These are phyloP conservation scores for Eilema depressum DNA, from an alignment of 2,888 invertebrate genomes.

Conservation along the genomic window DNA sequence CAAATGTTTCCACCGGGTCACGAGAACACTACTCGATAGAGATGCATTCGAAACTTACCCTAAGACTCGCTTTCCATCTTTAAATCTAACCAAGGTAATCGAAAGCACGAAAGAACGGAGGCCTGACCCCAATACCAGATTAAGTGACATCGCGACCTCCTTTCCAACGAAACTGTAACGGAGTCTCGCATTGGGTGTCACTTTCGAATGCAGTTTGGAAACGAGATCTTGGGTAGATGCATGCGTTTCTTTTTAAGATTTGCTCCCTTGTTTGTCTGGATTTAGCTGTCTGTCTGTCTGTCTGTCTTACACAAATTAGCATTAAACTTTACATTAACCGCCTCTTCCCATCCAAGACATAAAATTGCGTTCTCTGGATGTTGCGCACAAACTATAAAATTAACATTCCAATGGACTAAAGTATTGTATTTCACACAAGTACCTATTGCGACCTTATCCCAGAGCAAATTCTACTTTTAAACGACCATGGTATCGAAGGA, in stretches of 20 bases:
- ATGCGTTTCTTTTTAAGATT: neutral
- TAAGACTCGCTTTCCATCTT: neutral
- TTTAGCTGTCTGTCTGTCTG: neutral
- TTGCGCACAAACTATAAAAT: too few relatives aligned
- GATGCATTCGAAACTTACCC: neutral
- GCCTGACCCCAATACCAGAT: slow-evolving; percentile 32
- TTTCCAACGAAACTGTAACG: slow-evolving; percentile 24
- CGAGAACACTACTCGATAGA: neutral
- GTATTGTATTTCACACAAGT: too few relatives aligned
- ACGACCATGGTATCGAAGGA: too few relatives aligned
- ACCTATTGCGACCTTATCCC: too few relatives aligned
- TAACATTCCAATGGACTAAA: too few relatives aligned
- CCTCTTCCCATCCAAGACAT: too few relatives aligned
- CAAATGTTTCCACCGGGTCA: neutral
- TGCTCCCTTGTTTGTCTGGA: too few relatives aligned
- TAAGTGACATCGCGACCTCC: slow-evolving; percentile 37
- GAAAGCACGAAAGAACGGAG: slow-evolving; percentile 35
- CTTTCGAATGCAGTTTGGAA: slow-evolving; percentile 39
- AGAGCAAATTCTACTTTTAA: too few relatives aligned
- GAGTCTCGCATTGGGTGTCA: slow-evolving; percentile 24
- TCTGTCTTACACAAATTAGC: too few relatives aligned
- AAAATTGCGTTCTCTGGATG: too few relatives aligned
- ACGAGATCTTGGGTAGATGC: neutral
- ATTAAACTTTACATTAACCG: too few relatives aligned
- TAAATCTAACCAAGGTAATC: slow-evolving; percentile 19